Evolutionary conservation across 2,113 vertebrate genomes (phyloP).

Genomic region (Xiphophorus couchianus): DNA sequence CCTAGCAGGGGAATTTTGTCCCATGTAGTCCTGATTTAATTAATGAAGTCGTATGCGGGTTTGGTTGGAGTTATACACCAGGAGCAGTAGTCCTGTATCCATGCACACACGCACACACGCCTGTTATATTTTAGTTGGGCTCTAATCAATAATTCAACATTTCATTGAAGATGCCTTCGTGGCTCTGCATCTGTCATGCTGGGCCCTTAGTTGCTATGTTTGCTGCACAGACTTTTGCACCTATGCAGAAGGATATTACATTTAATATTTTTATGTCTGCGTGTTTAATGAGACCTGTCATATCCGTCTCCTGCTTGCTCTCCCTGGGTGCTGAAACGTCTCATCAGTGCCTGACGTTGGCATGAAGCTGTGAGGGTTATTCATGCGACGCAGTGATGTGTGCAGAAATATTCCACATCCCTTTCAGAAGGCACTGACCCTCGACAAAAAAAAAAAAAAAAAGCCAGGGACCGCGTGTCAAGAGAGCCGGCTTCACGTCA

Average conservation of each 20-base stretch:
- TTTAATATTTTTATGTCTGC: slow-evolving; percentile 22
- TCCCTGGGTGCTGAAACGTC: slow-evolving; percentile 35
- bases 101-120: slow-evolving; percentile 37
- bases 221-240: slow-evolving; percentile 12
- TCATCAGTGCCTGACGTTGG: slow-evolving; percentile 50
- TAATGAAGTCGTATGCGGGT: slow-evolving; percentile 36
- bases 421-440: slow-evolving; percentile 59
- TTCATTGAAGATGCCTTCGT: slow-evolving; percentile 51
- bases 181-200: slow-evolving; percentile 38
- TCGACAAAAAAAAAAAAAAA: slow-evolving; percentile 9
- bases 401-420: slow-evolving; percentile 54
- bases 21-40: slow-evolving; percentile 47
- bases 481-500: slow-evolving; percentile 21
- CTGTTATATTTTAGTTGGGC: slow-evolving; percentile 38
- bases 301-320: slow-evolving; percentile 33
- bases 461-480: slow-evolving; percentile 44
- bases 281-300: slow-evolving; percentile 43
- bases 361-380: slow-evolving; percentile 45
- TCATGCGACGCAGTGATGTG: slow-evolving; percentile 60
- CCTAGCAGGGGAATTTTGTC: slow-evolving; percentile 30
- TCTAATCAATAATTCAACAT: slow-evolving; percentile 68
- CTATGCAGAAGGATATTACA: slow-evolving; percentile 19
- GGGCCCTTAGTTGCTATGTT: slow-evolving; percentile 16
- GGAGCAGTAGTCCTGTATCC: background rate
- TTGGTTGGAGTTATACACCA: slow-evolving; percentile 24